Conservation (phyloP, 2,888 invertebrate genomes). For the Habroteleia sp. region DNA sequence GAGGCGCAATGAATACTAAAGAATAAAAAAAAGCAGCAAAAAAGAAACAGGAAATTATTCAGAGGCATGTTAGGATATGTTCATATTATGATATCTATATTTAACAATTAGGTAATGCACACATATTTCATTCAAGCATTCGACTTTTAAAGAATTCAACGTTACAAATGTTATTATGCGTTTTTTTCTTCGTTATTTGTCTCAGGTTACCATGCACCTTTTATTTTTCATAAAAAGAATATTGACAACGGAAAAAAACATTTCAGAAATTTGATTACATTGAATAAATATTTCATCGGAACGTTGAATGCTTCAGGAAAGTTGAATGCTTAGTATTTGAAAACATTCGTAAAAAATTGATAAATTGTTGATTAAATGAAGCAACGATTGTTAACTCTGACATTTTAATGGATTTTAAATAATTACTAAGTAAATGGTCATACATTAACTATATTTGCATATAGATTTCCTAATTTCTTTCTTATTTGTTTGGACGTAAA, state of each 20-base stretch:
- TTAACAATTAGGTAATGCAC: constrained; percentile 43
- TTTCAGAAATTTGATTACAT: too few species aligned
- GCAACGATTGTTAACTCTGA: too few species aligned
- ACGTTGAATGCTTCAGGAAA: too few species aligned
- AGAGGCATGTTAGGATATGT: constrained; percentile 34
- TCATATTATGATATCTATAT: constrained; percentile 43
- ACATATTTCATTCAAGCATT: constrained; percentile 24
- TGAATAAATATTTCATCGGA: too few species aligned
- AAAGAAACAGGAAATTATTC: constrained; percentile 35
- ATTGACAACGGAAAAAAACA: too few species aligned
- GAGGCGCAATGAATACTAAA: constrained; percentile 21
- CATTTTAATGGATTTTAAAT: too few species aligned
- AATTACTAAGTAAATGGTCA: too few species aligned
- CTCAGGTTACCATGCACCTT: background rate
- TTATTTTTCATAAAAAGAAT: too few species aligned
- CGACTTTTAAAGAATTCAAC: constrained; percentile 9
- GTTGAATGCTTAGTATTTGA: too few species aligned
- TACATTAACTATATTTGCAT: too few species aligned
- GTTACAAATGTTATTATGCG: background rate
- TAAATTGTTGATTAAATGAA: too few species aligned
- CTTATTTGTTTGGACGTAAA: constrained; percentile 1
- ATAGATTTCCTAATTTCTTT: background rate
- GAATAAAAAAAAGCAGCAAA: constrained; percentile 18
- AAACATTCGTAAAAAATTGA: too few species aligned
- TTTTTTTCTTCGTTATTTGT: constrained; percentile 1